Percentiles rank a stretch among this genome's conserved stretches.
These are phyloP conservation scores for Agapostemon virescens DNA, from an alignment of 2,888 invertebrate species.

Conservation along the genomic window DNA sequence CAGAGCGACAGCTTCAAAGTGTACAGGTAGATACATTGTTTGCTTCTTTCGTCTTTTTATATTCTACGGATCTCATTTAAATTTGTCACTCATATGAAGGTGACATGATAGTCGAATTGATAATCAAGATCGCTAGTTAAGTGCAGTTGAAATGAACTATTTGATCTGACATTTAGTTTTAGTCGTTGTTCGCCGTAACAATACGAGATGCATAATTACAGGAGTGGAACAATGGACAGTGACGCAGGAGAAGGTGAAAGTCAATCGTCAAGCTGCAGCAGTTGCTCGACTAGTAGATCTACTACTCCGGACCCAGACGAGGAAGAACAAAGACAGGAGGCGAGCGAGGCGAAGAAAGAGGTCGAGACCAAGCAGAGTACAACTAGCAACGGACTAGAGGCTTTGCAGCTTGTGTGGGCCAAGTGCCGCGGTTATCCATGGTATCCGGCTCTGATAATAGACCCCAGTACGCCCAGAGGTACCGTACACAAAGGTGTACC, in stretches of 20 bases:
- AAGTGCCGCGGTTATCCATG: slow-evolving; percentile 98
- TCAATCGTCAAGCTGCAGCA: slow-evolving; percentile 79
- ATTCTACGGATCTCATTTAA: too few relatives aligned
- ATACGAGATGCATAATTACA: slow-evolving; percentile 34
- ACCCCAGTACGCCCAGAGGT: slow-evolving; percentile 95
- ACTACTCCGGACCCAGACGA: slow-evolving; percentile 75
- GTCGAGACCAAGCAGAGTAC: slow-evolving; percentile 66
- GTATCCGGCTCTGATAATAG: slow-evolving; percentile 97
- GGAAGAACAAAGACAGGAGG: slow-evolving; percentile 78
- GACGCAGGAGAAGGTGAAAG: slow-evolving; percentile 78
- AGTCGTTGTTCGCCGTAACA: background rate
- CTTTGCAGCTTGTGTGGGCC: slow-evolving; percentile 97
- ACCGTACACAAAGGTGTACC: slow-evolving; percentile 96
- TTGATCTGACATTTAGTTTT: background rate
- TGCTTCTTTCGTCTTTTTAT: too few relatives aligned
- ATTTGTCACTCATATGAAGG: too few relatives aligned
- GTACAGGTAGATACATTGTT: slow-evolving; percentile 69
- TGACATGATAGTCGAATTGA: too few relatives aligned
- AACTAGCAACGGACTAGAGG: slow-evolving; percentile 83
- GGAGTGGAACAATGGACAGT: slow-evolving; percentile 77
- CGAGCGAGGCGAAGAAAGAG: slow-evolving; percentile 79
- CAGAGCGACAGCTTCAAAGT: slow-evolving; percentile 78
- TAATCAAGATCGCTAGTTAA: too few relatives aligned
- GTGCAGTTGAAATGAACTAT: background rate
- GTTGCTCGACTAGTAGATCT: slow-evolving; percentile 78